Evolutionary conservation across 2,113 vertebrate genomes (phyloP), one percentile per base, ranked within the genome.

Genomic region (Apaloderma vittatum): DNA sequence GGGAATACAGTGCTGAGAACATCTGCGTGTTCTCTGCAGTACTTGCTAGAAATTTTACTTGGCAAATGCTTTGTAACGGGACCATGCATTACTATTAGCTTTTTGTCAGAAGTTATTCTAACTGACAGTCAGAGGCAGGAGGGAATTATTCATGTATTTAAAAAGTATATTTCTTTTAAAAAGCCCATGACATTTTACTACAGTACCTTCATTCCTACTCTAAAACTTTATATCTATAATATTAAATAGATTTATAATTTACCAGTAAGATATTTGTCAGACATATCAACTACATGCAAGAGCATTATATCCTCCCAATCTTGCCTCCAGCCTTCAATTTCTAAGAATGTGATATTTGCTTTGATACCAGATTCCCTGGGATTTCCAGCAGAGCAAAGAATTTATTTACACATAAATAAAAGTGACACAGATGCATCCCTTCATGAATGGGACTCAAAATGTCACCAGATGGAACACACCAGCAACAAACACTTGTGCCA

Each of bases 101-200:
- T 88, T 76, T 76, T 62, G 18, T 48, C 68, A 94, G 37, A 51
- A 83, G 36, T 73, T 72, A 43, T 18, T 83, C 46, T 27, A 62
- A 84, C 19, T 0, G 0, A 57, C 20, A 58, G 51, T 7, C 8
- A 3, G 6, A 68, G 11, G 22, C 67, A 22, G 3, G 4, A 23
- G 22, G 36, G 18, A 68, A 88, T 74, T 48, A 34, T 71, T 86
- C 22, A 73, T 59, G 19, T 26, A 84, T 48, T 54, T 30, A 77
- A 74, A 86, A 86, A 20, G 8, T 5, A 9, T 11, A 22, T 15
- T 71, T 66, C 15, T 70, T 83, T 73, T 1, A 36, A 86, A 96
- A 91, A 67, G 18, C 0, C 6, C 8, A 29, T 37, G 27, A n/a
- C 7, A 36, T 65, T 63, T 93, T 65, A 43, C 15, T 71, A 14